Conservation (phyloP, 2,888 invertebrate genomes). For the Cephus rjabovi region DNA sequence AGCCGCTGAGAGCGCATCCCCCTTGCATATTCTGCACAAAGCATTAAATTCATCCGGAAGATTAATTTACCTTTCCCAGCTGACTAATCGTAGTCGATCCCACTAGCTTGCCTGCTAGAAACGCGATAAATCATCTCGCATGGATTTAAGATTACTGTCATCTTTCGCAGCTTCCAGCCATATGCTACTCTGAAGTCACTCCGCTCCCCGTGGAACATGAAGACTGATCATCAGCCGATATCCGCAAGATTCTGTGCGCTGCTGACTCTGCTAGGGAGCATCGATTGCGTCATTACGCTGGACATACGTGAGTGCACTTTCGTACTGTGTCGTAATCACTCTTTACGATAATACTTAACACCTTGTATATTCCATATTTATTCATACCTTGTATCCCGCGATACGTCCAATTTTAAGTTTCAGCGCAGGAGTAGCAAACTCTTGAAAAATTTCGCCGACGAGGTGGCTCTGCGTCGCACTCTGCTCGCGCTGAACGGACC, state of each 20-base stretch:
- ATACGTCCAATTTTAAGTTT: neutral
- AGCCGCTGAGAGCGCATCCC: neutral
- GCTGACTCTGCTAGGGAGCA: slow-evolving; percentile 48
- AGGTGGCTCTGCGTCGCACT: neutral
- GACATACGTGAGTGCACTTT: slow-evolving; percentile 55
- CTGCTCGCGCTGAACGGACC: neutral
- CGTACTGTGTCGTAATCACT: neutral
- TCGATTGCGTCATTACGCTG: slow-evolving; percentile 47
- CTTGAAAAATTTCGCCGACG: neutral
- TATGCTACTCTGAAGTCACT: neutral
- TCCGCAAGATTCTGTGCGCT: slow-evolving; percentile 46
- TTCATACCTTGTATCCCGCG: neutral
- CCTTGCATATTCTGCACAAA: neutral
- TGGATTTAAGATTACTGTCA: neutral
- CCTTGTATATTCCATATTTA: neutral
- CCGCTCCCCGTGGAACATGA: slow-evolving; percentile 47
- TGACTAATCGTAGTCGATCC: neutral
- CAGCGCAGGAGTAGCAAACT: neutral
- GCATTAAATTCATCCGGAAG: neutral
- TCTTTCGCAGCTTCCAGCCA: neutral
- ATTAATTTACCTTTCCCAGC: neutral
- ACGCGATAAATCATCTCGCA: neutral
- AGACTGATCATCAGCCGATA: slow-evolving; percentile 58
- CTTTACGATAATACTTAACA: neutral
- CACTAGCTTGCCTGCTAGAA: neutral